Conservation (phyloP, 2,888 invertebrate genomes). For the Hartigia nigra region DNA sequence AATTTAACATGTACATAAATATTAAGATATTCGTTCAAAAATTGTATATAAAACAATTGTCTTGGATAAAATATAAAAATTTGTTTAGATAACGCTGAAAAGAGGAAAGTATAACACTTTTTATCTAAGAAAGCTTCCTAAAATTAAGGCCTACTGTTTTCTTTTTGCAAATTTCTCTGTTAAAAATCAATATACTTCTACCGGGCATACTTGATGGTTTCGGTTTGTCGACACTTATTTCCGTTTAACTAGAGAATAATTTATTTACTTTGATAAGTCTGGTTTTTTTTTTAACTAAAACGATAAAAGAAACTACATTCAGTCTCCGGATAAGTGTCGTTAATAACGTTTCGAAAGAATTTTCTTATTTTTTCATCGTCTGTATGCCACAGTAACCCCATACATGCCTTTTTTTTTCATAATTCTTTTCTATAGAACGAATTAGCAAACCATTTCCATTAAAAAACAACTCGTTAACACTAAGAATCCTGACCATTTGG, state of each 20-base stretch:
- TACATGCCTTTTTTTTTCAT: neutral
- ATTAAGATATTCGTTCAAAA: slow-evolving; percentile 32
- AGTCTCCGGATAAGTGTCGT: neutral
- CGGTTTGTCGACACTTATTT: too few species aligned
- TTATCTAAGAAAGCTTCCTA: neutral
- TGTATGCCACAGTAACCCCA: neutral
- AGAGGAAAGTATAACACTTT: neutral
- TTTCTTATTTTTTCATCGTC: neutral
- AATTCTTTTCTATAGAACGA: neutral
- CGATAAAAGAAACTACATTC: neutral
- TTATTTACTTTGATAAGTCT: neutral
- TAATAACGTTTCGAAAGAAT: neutral
- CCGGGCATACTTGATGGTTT: neutral
- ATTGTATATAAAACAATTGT: slow-evolving; percentile 25
- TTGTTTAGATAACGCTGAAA: neutral
- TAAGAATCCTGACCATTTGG: neutral
- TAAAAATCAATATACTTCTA: neutral
- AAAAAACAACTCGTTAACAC: neutral
- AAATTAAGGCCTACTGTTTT: neutral
- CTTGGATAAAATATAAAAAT: neutral
- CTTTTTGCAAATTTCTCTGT: neutral
- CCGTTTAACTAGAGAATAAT: neutral
- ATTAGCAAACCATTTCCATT: neutral
- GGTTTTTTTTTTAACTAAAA: neutral
- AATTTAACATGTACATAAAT: slow-evolving; percentile 36